Conservation (phyloP, 2,888 invertebrate genomes). For the Dione vanillae region DNA sequence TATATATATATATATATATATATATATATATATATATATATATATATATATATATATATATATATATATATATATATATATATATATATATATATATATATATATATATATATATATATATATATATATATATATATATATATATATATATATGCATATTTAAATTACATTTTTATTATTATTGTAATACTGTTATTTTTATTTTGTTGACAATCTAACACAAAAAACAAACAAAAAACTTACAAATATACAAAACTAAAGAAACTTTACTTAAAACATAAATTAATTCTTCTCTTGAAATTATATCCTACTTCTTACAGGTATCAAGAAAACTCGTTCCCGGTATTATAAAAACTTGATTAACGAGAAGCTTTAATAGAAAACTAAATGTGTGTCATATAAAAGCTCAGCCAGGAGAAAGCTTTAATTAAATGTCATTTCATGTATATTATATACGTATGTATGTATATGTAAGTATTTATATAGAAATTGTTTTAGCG, state of each 20-base stretch:
- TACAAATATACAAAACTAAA: too few relatives aligned
- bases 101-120: background rate
- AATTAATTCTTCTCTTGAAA: too few relatives aligned
- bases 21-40: too few relatives aligned
- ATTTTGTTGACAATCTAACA: too few relatives aligned
- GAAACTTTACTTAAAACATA: too few relatives aligned
- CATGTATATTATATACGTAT: background rate
- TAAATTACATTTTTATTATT: background rate
- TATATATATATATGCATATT: background rate
- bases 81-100: background rate
- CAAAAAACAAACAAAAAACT: too few relatives aligned
- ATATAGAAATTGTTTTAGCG: slow-evolving; percentile 8
- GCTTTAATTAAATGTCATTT: slow-evolving; percentile 4
- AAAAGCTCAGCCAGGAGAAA: slow-evolving; percentile 21
- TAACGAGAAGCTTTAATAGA: slow-evolving; percentile 14
- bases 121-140: background rate
- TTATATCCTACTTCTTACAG: background rate
- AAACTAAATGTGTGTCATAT: slow-evolving; percentile 12
- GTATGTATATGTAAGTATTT: background rate
- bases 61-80: background rate
- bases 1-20: too few relatives aligned
- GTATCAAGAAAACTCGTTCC: slow-evolving; percentile 1
- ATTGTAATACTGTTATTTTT: too few relatives aligned
- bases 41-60: background rate
- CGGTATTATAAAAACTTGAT: background rate